Base-by-base conservation (phyloP, 2,113 vertebrate genomes). In the Notiomystis cincta region DNA sequence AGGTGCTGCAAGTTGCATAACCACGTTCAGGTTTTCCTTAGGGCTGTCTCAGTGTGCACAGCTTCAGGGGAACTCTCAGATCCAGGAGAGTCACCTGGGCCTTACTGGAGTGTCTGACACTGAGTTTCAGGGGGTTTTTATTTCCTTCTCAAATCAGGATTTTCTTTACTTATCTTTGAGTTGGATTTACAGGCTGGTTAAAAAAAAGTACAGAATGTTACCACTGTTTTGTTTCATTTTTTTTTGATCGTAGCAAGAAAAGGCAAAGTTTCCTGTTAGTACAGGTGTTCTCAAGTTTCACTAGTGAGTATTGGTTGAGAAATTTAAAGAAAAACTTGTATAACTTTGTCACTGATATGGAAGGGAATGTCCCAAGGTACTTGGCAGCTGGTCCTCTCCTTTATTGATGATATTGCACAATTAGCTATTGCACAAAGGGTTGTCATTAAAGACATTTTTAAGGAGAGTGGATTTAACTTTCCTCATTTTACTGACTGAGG, bases 51-150 rank as follows among this genome's bases (percentile, higher is more conserved):
- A 23, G 37, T 22, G 38, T 60, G 24, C 54, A 44, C 37, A 61
- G 57, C 42, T 40, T 31, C 48, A 37, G 51, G 37, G 44, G 25
- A 58, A 2, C 27, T 42, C 50, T 57, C 22, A 44, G 22, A 20
- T 23, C 37, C 86, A 58, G 58, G 27, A 50, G 21, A 42, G 44
- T 81, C 50, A 50, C 35, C 35, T 35, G 57, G 25, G 40, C 20
- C 31, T 40, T 57, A 14, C 18, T 70, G 54, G 45, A 54, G 23
- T 67, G 37, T 40, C 24, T 87, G 45, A 60, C 31, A 44, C 50
- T 37, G 50, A 42, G 8, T 58, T 56, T 35, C 24, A 40, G 9
- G 5, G 0, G 0, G 0, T 27, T 31, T 53, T 33, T 4, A 31
- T 69, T 89, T 82, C 13, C 19, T 80, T 85, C 60, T 94, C 38